Percentiles rank a stretch among this genome's conserved stretches.
phyloP scores from a whole-genome alignment of 2,113 vertebrate species.

The Podocnemis expansa region DNA sequence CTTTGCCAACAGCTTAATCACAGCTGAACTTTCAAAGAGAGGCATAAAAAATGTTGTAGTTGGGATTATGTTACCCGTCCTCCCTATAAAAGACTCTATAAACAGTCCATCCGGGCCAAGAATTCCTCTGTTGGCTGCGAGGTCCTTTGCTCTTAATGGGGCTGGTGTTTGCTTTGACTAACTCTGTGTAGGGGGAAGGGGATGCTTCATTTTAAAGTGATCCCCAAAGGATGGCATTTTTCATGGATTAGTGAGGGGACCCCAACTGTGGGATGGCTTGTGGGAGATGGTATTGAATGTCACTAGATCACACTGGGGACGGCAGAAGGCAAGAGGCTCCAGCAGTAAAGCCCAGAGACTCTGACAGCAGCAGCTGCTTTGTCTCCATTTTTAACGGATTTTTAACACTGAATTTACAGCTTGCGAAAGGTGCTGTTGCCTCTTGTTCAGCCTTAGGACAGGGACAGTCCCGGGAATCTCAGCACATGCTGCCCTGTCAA shows the following conservation, averaged over 20 bases:
- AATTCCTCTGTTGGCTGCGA: conserved; percentile 63
- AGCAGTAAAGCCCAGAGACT: not conserved
- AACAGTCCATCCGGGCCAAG: conserved; percentile 65
- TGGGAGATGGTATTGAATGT: conserved; percentile 50
- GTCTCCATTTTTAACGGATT: not conserved
- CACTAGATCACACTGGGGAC: conserved; percentile 15
- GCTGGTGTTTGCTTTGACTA: conserved; percentile 57
- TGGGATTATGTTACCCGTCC: conserved; percentile 74
- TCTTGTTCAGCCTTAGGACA: not conserved
- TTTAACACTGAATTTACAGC: not conserved
- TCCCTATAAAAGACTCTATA: conserved; percentile 73
- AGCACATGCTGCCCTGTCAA: not conserved
- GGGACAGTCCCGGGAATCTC: not conserved
- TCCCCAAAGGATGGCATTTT: conserved; percentile 23
- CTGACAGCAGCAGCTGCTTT: conserved; percentile 64
- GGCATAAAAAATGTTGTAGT: conserved; percentile 56
- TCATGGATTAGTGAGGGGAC: conserved; percentile 18
- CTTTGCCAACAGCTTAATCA: conserved; percentile 70
- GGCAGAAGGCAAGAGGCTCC: not conserved
- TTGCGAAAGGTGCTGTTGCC: not conserved
- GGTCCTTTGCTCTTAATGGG: conserved; percentile 44
- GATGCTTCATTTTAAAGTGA: not conserved
- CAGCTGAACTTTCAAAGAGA: conserved; percentile 63
- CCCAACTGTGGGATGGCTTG: conserved; percentile 38
- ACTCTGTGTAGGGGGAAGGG: not conserved